Conservation (phyloP, 2,888 invertebrate species). For the Sepioteuthis lessoniana region DNA sequence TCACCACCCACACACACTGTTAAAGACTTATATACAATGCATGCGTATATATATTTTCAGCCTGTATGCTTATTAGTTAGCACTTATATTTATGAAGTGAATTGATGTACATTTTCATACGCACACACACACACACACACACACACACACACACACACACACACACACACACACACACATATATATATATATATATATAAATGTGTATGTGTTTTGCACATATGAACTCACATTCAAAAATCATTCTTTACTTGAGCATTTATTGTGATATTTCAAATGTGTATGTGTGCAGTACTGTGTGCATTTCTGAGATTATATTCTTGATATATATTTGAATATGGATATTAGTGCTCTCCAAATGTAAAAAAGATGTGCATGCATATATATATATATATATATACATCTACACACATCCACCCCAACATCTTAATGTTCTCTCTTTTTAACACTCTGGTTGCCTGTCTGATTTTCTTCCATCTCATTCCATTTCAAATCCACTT, state of each 20-base stretch:
- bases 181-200: too few relatives aligned
- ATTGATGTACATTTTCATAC: too few relatives aligned
- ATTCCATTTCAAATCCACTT: conserved; percentile 8
- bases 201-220: not conserved
- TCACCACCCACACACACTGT: too few relatives aligned
- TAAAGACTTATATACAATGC: too few relatives aligned
- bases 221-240: not conserved
- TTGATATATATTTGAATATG: not conserved
- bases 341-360: not conserved
- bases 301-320: not conserved
- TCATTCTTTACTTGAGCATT: too few relatives aligned
- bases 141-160: not conserved
- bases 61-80: too few relatives aligned
- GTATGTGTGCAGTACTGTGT: too few relatives aligned
- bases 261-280: too few relatives aligned
- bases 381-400: not conserved
- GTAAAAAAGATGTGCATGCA: not conserved
- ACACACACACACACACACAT: not conserved
- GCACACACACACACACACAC: not conserved
- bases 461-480: not conserved
- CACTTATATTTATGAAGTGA: too few relatives aligned
- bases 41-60: too few relatives aligned
- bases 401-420: not conserved
- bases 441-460: not conserved
- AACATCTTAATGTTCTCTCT: not conserved